Base-by-base conservation (phyloP, 2,113 vertebrate species). In the Anhinga rufa region DNA sequence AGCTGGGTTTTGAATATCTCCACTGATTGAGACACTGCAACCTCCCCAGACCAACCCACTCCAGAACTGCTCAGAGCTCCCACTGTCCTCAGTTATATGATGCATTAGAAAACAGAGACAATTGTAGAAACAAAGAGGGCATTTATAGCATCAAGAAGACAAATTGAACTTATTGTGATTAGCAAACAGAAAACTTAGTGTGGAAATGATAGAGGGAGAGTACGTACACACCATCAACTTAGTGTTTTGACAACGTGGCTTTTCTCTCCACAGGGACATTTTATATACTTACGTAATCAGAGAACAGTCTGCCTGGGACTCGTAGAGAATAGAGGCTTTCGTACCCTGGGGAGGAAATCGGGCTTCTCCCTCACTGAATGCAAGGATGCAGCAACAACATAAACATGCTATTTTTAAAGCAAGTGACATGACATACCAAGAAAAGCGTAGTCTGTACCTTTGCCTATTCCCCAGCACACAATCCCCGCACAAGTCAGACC, bases 211-310 rank as follows among this genome's bases (percentile, higher is more conserved):
- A 84, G 28, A 36, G 19, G 11, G 46, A 36, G 55, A 61, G 3
- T 42, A 29, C 21, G n/a, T 8, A 14, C 10, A 16, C 7, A 9
- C 40, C 72, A 52, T 52, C 51, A 55, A 54, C 40, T 29, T 91
- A 77, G 20, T 89, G 71, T 66, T 93, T 65, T 85, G 84, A 92
- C 65, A 75, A 75, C 93, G 32, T 55, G 36, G 69, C 46, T 86
- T 72, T 61, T 52, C 34, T 49, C 29, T 62, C 54, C 48, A 21
- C 28, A 40, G 40, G 52, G 31, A 24, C n/a, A 21, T 70, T 77
- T 66, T 42, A 44, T 90, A 12, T 95, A 21, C 78, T 72, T 57
- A 46, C 77, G 31, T 66, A 77, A 90, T 57, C 60, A 84, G 54
- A 42, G 20, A 72, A 71, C n/a, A 79, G 72, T 16, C 76, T 93